A percentile compares a stretch with the other conserved stretches of the same genome.
Evolutionary conservation across 1,140 invertebrate species (phyloP).

Genomic region (Achroia grisella): DNA sequence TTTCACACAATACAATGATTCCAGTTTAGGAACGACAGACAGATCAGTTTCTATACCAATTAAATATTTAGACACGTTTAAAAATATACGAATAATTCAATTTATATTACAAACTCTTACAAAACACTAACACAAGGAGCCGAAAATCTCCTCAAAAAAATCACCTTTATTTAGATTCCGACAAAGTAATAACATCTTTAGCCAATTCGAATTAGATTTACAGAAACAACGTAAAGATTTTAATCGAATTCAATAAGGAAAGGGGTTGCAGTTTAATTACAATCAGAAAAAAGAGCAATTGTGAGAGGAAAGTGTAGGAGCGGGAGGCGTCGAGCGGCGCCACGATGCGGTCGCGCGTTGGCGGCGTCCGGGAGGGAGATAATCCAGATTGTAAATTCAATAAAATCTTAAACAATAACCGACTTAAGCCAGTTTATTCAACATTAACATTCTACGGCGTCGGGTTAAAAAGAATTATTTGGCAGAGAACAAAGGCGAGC

Average conservation of each 20-base stretch:
- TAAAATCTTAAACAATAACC: slow-evolving; percentile 40
- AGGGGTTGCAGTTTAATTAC: background rate
- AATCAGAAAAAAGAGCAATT: background rate
- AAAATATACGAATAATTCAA: background rate
- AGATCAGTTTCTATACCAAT: slow-evolving; percentile 49
- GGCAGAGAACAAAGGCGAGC: background rate
- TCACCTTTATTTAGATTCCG: too few species aligned
- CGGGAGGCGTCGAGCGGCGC: background rate
- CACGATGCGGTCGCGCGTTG: background rate
- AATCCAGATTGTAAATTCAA: slow-evolving; percentile 35
- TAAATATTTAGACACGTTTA: slow-evolving; percentile 27
- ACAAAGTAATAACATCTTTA: too few species aligned
- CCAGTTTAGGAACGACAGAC: slow-evolving; percentile 21
- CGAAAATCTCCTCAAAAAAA: background rate
- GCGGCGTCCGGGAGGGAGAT: slow-evolving; percentile 18
- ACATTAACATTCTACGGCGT: slow-evolving; percentile 22
- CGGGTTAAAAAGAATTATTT: slow-evolving; percentile 1
- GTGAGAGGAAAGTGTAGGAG: slow-evolving; percentile 5
- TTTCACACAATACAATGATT: slow-evolving; percentile 46
- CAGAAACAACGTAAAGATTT: background rate
- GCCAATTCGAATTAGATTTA: background rate
- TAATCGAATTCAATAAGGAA: background rate
- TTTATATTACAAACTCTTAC: background rate
- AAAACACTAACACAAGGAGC: background rate
- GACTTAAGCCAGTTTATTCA: slow-evolving; percentile 25